Percentiles rank a stretch among this genome's conserved stretches.
These are phyloP conservation scores for Hemistola chrysoprasaria DNA, from an alignment of 2,888 invertebrate species.

Conservation along the genomic window DNA sequence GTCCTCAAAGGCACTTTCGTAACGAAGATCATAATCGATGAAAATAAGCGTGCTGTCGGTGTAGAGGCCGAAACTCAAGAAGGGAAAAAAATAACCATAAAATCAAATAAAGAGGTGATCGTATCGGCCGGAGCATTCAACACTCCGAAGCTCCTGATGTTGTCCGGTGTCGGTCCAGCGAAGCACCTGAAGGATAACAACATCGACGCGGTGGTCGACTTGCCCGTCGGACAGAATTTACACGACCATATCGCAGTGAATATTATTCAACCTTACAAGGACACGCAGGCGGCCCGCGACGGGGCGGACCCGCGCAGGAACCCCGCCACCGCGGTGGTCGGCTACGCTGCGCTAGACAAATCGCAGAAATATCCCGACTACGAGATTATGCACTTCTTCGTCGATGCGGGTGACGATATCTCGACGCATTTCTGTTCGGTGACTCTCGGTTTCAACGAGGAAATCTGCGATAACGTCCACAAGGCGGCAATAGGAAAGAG, in stretches of 20 bases:
- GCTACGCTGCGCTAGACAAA: slow-evolving; percentile 81
- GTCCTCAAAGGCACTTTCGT: slow-evolving; percentile 68
- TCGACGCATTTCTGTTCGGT: slow-evolving; percentile 30
- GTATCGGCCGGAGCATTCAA: slow-evolving; percentile 69
- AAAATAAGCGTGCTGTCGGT: slow-evolving; percentile 59
- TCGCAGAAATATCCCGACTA: slow-evolving; percentile 64
- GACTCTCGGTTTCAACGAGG: slow-evolving; percentile 23
- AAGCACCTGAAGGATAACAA: slow-evolving; percentile 46
- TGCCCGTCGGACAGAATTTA: slow-evolving; percentile 66
- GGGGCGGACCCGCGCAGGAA: slow-evolving; percentile 40
- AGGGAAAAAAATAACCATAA: slow-evolving; percentile 34
- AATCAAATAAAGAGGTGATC: slow-evolving; percentile 66
- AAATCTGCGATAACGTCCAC: slow-evolving; percentile 33
- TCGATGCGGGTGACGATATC: slow-evolving; percentile 18
- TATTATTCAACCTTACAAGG: slow-evolving; percentile 33
- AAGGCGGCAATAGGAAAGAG: slow-evolving; percentile 26
- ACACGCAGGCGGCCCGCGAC: slow-evolving; percentile 42
- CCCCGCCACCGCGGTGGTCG: slow-evolving; percentile 32
- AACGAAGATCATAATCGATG: slow-evolving; percentile 71
- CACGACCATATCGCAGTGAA: slow-evolving; percentile 63
- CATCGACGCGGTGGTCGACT: slow-evolving; percentile 55
- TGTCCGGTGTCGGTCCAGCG: slow-evolving; percentile 72
- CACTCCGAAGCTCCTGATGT: slow-evolving; percentile 68
- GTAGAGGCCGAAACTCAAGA: slow-evolving; percentile 51
- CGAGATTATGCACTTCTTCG: slow-evolving; percentile 32